Percentiles rank a stretch among this genome's conserved stretches.
These are phyloP conservation scores for Dexiosoma caninum DNA, from an alignment of 2,888 invertebrate genomes.

Conservation along the genomic window DNA sequence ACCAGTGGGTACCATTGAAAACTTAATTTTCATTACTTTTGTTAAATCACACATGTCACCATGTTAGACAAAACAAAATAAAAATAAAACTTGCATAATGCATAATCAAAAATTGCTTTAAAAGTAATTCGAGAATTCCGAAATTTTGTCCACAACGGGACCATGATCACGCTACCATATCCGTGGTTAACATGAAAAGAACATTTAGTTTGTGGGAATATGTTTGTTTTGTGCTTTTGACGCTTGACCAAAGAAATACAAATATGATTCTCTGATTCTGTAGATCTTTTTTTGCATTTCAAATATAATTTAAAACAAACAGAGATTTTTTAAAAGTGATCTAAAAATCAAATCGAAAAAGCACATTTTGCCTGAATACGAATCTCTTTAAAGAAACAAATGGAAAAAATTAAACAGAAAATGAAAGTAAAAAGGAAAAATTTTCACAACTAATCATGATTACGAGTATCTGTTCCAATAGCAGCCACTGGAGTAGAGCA, in stretches of 20 bases:
- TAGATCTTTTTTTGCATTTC: constrained; percentile 15
- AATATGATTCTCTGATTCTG: constrained; percentile 55
- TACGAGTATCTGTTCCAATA: neutral
- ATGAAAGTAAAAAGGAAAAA: neutral
- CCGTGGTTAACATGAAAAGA: neutral
- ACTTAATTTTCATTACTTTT: no score
- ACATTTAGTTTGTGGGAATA: constrained; percentile 9
- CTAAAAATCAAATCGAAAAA: constrained; percentile 1
- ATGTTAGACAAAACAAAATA: no score
- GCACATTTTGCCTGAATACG: constrained; percentile 11
- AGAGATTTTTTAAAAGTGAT: neutral
- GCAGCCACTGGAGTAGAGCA: neutral
- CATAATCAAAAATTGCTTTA: no score
- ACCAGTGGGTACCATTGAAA: no score
- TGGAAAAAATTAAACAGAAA: neutral
- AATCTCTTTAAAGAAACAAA: constrained; percentile 29
- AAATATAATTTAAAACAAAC: constrained; percentile 12
- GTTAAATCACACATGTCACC: no score
- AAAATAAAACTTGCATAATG: no score
- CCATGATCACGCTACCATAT: neutral
- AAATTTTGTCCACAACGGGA: no score
- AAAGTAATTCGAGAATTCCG: no score
- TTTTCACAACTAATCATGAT: constrained; percentile 32
- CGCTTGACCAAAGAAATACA: constrained; percentile 59
- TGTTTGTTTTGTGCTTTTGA: constrained; percentile 21